Percentiles rank a stretch among this genome's conserved stretches.
Conservation (phyloP, 1,140 invertebrate genomes). For the Brachionus calyciflorus region DNA sequence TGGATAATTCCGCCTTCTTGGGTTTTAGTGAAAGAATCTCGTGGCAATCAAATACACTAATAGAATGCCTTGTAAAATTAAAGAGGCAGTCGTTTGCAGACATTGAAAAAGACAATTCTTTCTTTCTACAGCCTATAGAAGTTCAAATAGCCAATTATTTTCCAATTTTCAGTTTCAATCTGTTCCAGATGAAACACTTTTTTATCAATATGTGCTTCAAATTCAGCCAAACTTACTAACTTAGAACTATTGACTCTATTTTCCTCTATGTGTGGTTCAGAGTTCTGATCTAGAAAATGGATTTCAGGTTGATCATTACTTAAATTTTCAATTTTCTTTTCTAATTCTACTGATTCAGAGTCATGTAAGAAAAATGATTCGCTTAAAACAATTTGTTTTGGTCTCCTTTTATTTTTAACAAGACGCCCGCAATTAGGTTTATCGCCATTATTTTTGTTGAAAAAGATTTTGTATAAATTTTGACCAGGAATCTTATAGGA, state of each 20-base stretch:
- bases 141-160: too few species aligned
- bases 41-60: too few species aligned
- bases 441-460: conserved; percentile 5
- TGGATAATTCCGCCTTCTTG: too few species aligned
- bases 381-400: conserved; percentile 7
- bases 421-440: not conserved
- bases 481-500: conserved; percentile 2
- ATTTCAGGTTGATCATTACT: too few species aligned
- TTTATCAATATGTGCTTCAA: not conserved
- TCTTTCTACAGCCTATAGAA: too few species aligned
- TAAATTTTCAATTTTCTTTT: conserved; percentile 3
- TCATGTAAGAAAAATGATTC: not conserved
- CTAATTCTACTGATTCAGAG: not conserved
- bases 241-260: not conserved
- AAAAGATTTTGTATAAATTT: conserved; percentile 21
- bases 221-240: too few species aligned
- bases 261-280: conserved; percentile 3
- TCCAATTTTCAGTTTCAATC: too few species aligned
- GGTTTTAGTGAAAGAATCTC: too few species aligned
- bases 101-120: too few species aligned
- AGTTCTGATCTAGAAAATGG: not conserved
- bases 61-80: too few species aligned
- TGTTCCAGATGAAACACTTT: too few species aligned
- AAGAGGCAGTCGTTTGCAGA: too few species aligned
- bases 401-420: conserved; percentile 17